Evolutionary conservation across 2,797 vertebrate genomes (phyloP).

Genomic region (Lagorchestes hirsutus): DNA sequence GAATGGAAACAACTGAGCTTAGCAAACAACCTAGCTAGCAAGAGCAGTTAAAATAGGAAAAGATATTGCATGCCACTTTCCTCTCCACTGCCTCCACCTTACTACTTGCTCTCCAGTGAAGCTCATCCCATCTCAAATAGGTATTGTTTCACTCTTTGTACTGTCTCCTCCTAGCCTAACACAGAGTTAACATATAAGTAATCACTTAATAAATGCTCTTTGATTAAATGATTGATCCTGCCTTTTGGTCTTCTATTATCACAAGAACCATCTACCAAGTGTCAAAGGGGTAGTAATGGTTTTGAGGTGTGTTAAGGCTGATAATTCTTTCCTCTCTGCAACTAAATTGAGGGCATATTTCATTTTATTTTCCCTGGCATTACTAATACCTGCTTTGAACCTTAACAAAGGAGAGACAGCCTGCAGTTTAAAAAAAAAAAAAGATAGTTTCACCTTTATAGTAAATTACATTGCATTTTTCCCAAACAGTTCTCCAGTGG

Average conservation of each 20-base stretch:
- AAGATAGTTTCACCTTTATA: not conserved
- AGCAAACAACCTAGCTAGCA: not conserved
- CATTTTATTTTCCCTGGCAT: not conserved
- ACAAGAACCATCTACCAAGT: not conserved
- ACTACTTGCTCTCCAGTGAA: not conserved
- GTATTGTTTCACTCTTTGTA: not conserved
- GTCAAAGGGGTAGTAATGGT: not conserved
- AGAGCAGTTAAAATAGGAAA: not conserved
- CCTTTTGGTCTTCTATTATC: not conserved
- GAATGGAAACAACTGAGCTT: not conserved
- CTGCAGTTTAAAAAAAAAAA: not conserved
- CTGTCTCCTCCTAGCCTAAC: not conserved
- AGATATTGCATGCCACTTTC: not conserved
- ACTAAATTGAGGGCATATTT: not conserved
- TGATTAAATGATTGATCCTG: not conserved
- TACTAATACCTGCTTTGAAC: not conserved
- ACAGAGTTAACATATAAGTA: not conserved
- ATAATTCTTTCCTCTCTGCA: not conserved
- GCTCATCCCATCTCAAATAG: not conserved
- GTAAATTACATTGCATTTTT: not conserved
- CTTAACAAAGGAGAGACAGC: not conserved
- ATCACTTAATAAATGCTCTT: slow-evolving; percentile 12
- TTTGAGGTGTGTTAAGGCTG: not conserved
- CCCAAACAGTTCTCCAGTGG: not conserved
- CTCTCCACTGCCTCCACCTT: not conserved